A percentile compares a stretch with the other conserved stretches of the same genome.
Conservation (phyloP, 2,888 invertebrate genomes). For the Capitulum mitella region DNA sequence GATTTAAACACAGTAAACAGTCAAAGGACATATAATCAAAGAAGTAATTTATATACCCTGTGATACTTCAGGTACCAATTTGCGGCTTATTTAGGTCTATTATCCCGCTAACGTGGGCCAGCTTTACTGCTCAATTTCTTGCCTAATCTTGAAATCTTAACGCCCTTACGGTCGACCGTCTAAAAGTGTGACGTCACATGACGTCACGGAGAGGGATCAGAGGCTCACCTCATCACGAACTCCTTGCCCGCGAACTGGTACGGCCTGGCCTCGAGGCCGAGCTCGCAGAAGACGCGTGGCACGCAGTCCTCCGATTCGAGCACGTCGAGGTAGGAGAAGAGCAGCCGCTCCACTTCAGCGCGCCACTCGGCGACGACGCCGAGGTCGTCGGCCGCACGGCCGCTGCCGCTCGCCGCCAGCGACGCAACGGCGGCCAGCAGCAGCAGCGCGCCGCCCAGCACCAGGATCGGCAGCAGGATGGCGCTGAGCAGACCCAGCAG, state of each 20-base stretch:
- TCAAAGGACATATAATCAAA: too few species aligned
- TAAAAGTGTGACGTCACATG: too few species aligned
- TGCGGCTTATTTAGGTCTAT: too few species aligned
- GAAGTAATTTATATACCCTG: too few species aligned
- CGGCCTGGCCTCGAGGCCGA: neutral
- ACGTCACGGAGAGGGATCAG: too few species aligned
- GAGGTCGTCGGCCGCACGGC: neutral
- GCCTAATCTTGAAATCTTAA: too few species aligned
- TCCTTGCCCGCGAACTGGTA: neutral
- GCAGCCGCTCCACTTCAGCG: neutral
- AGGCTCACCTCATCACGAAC: neutral
- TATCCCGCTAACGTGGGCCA: too few species aligned
- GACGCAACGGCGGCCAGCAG: constrained; percentile 30
- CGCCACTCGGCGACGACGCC: neutral
- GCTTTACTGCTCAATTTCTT: too few species aligned
- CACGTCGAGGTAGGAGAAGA: neutral
- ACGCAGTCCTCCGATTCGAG: neutral
- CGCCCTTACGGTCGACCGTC: too few species aligned
- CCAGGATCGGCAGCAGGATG: constrained; percentile 33
- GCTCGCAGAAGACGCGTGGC: constrained; percentile 2
- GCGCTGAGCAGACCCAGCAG: constrained; percentile 30
- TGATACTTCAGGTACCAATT: too few species aligned
- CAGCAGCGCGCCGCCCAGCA: constrained; percentile 32
- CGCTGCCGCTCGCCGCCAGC: neutral
- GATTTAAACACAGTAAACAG: too few species aligned